Evolutionary conservation across 2,113 vertebrate genomes (phyloP), one percentile per base, ranked within the genome.

Genomic region (Corythornis cristatus): DNA sequence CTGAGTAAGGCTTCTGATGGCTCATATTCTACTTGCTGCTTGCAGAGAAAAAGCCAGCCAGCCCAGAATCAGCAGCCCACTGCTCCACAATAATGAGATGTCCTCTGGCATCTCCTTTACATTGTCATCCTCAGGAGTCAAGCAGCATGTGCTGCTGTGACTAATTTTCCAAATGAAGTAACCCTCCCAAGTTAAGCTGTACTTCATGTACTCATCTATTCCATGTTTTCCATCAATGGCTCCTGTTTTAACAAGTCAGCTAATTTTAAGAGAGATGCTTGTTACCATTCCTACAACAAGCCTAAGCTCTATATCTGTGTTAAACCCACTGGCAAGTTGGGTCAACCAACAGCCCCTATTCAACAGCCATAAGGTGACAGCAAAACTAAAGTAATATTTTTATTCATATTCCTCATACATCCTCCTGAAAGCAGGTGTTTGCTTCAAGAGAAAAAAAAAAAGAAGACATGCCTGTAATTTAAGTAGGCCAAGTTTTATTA

Each of bases 401-500:
- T 11, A 29, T 33, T 50, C 1, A 40, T 9, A 56, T 42, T 85
- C 79, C 56, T 60, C 76, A 77, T 56, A 22, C 23, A 72, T 40
- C 21, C 43, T 62, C 46, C 45, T 28, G 26, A 84, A 86, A 75
- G 66, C 45, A 88, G 76, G 88, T 48, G 19, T 78, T 85, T 86
- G 61, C 79, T 90, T 60, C 37, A 37, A 37, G 37, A 37, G 37
- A 11, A 37, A 45, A 48, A 83, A 9, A 68, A 60, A 90, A 88
- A 54, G 20, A 42, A 88, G 37, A 61, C 53, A 26, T 4, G 67
- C 54, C 74, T 94, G 90, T 78, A 92, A 95, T 74, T 86, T 86
- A 93, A 93, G 81, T 87, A 96, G 90, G 93, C 54, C 92, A 94
- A 82, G 42, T 90, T 90, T 94, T 90, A 87, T 78, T 88, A 84